phyloP scores from a whole-genome alignment of 2,113 vertebrate genomes.

The Clarias gariepinus region DNA sequence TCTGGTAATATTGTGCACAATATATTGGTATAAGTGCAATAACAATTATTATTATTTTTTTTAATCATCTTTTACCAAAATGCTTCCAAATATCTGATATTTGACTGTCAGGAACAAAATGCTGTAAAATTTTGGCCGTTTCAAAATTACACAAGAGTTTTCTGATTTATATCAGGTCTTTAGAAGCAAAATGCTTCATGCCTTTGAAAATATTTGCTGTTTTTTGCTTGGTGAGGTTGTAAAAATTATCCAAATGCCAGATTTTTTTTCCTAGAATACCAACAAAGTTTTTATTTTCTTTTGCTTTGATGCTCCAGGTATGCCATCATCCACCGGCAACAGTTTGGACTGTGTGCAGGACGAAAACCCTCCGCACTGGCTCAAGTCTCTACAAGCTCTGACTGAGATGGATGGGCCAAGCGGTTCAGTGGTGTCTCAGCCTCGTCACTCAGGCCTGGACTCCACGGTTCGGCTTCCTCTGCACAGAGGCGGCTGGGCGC shows the following conservation, averaged over 20 bases:
- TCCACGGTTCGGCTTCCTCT: constrained; percentile 79
- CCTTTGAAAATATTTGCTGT: background rate
- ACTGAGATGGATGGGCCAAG: constrained; percentile 95
- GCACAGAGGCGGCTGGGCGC: constrained; percentile 97
- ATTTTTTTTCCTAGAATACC: background rate
- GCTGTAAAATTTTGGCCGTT: background rate
- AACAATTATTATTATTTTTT: background rate
- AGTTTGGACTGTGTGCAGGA: constrained; percentile 98
- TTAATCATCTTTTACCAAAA: background rate
- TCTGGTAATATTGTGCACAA: background rate
- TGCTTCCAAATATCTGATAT: background rate
- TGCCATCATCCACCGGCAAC: constrained; percentile 90
- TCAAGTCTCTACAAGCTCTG: constrained; percentile 98
- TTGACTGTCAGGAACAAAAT: background rate
- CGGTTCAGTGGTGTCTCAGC: constrained; percentile 76
- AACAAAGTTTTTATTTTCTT: background rate
- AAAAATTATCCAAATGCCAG: background rate
- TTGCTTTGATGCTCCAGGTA: constrained; percentile 71
- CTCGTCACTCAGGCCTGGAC: constrained; percentile 79
- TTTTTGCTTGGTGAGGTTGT: background rate
- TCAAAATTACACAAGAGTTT: background rate
- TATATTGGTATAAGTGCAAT: background rate
- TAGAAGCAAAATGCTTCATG: background rate
- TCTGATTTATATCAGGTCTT: background rate
- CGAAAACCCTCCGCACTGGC: constrained; percentile 99